Evolutionary conservation across 2,797 vertebrate species (phyloP), one percentile per base, ranked within the genome.

Genomic region (Gymnodraco acuticeps): DNA sequence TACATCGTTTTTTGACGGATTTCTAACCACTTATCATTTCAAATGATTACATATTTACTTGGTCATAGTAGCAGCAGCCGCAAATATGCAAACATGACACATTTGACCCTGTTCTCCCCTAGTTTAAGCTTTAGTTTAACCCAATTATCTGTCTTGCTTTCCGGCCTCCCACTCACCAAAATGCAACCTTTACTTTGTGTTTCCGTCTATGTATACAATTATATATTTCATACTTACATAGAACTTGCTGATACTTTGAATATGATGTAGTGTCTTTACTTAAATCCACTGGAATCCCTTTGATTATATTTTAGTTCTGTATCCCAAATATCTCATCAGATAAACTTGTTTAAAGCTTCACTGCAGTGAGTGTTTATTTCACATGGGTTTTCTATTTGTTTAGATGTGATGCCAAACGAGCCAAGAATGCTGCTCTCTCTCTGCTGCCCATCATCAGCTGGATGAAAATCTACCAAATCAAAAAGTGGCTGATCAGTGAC

Each of bases 401-500:
- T 50, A 99, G 98, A 19, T 99, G 96, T 52, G 94, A 97, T 4
- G 42, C 92, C 20, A 89, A 94, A 81, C 96, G 93, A 68, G 94
- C 82, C 61, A 98, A 97, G 93, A 96, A 82, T n/a, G 86, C 89
- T 1, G 94, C 85, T 4, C 75, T 96, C 12, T 89, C 94, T 15
- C 88, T 98, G 9, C 89, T 99, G 65, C 98, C 98, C 0, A 3
- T 99, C 0, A 33, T 94, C 19, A 92, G 96, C 0, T 99, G 98
- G 98, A 60, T 99, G 61, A 97, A 95, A 20, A 92, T 93, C 0
- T 99, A 99, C 46, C 94, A 52, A 19, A 2, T 98, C 55, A 98
- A 94, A 83, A 96, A 97, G 70, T 99, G 98, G 98, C 78, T 98
- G 43, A 78, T 97, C 31, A 95, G 91, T 20, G 98, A 99, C 92